A percentile compares a stretch with the other conserved stretches of the same genome.
phyloP scores from a whole-genome alignment of 2,797 vertebrate species.

The Scomberomorus guttatus region DNA sequence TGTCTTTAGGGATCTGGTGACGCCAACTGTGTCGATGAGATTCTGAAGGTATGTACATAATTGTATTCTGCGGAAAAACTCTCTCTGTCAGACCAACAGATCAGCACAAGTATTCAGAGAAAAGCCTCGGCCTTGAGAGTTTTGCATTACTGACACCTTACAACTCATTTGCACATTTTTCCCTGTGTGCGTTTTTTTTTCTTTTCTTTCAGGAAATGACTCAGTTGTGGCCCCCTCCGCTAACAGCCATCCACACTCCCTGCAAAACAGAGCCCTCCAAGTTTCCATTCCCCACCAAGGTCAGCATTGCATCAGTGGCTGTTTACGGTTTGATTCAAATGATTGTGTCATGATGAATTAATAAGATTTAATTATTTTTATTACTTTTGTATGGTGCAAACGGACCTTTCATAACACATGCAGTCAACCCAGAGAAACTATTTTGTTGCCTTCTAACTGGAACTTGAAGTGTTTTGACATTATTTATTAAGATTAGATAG shows the following conservation, averaged over 20 bases:
- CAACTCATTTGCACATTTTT: conserved; percentile 45
- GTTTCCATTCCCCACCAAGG: conserved; percentile 99
- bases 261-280: conserved; percentile 99
- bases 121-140: neutral
- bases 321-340: conserved; percentile 14
- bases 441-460: neutral
- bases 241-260: conserved; percentile 98
- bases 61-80: neutral
- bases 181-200: neutral
- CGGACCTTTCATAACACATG: neutral
- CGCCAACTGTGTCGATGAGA: conserved; percentile 98
- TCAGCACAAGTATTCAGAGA: neutral
- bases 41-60: conserved; percentile 93
- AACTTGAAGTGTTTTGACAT: neutral
- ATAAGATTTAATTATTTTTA: conserved; percentile 1
- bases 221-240: conserved; percentile 97
- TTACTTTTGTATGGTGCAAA: neutral
- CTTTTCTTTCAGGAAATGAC: conserved; percentile 94
- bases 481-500: neutral
- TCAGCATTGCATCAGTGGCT: conserved; percentile 77
- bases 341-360: conserved; percentile 20
- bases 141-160: conserved; percentile 33
- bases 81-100: neutral
- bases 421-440: neutral
- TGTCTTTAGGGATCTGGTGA: conserved; percentile 92